Evolutionary conservation across 2,888 invertebrate genomes (phyloP), one percentile per base, ranked within the genome.

Genomic region (Pachliopta kotzebuea): DNA sequence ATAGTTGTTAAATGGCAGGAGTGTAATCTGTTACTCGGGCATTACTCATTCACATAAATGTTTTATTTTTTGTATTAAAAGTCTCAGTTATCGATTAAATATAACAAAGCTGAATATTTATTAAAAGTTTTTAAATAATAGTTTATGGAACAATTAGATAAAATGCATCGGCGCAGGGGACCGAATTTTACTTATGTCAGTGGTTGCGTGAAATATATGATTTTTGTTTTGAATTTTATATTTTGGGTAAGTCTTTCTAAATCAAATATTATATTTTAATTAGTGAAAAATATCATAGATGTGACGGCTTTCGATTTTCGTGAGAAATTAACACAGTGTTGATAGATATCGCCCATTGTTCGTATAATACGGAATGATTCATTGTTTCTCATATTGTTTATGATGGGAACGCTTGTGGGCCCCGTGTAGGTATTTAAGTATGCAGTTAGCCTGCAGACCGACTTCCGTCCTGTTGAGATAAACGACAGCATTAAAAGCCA

Each of bases 151-250:
- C 71, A 70, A 61, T 64, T 70, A 70, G 66, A 71, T 66, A 92
- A 86, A 79, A 93, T 93, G 93, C 93, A 94, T 78, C 91, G 94
- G 60, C 92, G 94, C 71, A 91, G 95, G 74, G 94, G 93, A 74
- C 92, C 94, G 75, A 95, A 95, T 86, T 95, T 95, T 79, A 96
- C 96, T 2, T 96, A 96, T 80, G 96, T 97, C 76, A 96, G 96
- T 85, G 95, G 96, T 58, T 96, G 96, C 86, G 96, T 97, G 59
- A 98, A 97, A 88, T 98, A 97, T 84, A 94, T 96, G 90, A 96
- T 98, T 85, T 97, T 97, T 88, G 93, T 97, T 77, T 93, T 97
- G 74, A 97, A 97, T 90, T 97, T 97, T 82, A 90, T 97, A 74
- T 97, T 97, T 87, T 97, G 97, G 97, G 97, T 97, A 87, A 94